Percentiles rank a stretch among this genome's conserved stretches.
Evolutionary conservation across 1,140 invertebrate genomes (phyloP).

Genomic region (Sweltsa coloradensis): DNA sequence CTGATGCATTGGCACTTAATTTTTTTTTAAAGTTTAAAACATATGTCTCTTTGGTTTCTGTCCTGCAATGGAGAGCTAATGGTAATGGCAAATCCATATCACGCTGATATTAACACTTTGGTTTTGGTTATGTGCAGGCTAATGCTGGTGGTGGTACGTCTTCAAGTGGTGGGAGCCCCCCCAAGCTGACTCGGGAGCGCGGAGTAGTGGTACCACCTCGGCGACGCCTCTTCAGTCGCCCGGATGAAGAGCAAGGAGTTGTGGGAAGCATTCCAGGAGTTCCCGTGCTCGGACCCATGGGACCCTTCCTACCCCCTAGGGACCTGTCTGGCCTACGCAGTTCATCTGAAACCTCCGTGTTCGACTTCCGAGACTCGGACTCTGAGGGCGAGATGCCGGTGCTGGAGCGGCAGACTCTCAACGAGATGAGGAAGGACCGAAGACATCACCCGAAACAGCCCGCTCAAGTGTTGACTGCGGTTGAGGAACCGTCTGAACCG

Average conservation of each 20-base stretch:
- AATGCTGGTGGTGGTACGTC: neutral
- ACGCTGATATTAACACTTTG: no score
- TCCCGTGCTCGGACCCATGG: neutral
- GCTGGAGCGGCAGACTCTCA: constrained; percentile 38
- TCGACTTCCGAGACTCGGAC: constrained; percentile 45
- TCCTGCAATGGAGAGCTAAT: no score
- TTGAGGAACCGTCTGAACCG: neutral
- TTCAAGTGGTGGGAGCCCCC: constrained; percentile 28
- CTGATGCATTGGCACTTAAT: no score
- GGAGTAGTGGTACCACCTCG: constrained; percentile 21
- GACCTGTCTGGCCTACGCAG: constrained; percentile 39
- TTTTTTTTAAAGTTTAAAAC: no score
- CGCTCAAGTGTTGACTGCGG: neutral
- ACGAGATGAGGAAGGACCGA: constrained; percentile 39
- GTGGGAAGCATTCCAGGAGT: no score
- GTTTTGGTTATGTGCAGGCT: no score
- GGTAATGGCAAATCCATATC: no score
- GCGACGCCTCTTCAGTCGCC: constrained; percentile 8
- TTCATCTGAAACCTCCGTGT: constrained; percentile 48
- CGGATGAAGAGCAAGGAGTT: constrained; percentile 12
- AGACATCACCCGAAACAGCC: constrained; percentile 18
- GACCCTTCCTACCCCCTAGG: constrained; percentile 14
- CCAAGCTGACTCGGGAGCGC: constrained; percentile 36
- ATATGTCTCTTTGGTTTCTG: no score
- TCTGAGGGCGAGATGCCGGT: constrained; percentile 44